Percentiles rank a stretch among this genome's conserved stretches.
Evolutionary conservation across 1,140 invertebrate genomes (phyloP).

Genomic region (Drosophila pachea): DNA sequence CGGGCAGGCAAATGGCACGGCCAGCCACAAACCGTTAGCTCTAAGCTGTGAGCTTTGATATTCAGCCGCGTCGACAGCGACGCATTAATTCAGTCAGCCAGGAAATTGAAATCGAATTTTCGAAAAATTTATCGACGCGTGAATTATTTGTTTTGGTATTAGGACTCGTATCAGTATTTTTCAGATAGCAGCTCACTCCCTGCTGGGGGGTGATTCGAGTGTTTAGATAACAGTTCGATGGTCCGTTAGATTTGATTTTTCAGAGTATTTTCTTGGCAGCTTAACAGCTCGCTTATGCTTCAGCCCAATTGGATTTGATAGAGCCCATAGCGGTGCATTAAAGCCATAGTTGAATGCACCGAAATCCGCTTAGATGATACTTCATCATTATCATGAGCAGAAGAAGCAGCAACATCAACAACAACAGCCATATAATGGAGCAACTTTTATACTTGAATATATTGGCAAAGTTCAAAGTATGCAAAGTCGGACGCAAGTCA

Average conservation of each 20-base stretch:
- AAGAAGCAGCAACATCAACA: constrained; percentile 4
- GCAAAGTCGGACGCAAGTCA: constrained; percentile 56
- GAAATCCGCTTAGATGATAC: constrained; percentile 11
- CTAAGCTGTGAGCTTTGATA: constrained; percentile 40
- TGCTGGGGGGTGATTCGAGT: not conserved
- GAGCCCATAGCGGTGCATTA: not conserved
- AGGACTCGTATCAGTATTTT: constrained; percentile 1
- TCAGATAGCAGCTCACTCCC: not conserved
- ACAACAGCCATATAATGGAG: constrained; percentile 28
- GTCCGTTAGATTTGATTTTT: not conserved
- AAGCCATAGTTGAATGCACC: constrained; percentile 16
- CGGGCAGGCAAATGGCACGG: constrained; percentile 19
- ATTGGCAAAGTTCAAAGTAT: constrained; percentile 71
- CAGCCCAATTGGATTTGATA: constrained; percentile 6
- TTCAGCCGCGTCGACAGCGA: constrained; percentile 13
- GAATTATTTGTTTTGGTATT: constrained; percentile 13
- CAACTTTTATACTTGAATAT: constrained; percentile 46
- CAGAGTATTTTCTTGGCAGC: not conserved
- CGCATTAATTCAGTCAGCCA: constrained; percentile 53
- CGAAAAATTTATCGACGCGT: constrained; percentile 28
- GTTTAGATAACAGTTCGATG: not conserved
- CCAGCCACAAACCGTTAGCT: not conserved
- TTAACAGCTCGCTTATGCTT: constrained; percentile 9
- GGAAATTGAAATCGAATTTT: constrained; percentile 63
- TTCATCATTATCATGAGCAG: constrained; percentile 13